phyloP scores from a whole-genome alignment of 2,797 vertebrate genomes.

The Pangasius krempfi region DNA sequence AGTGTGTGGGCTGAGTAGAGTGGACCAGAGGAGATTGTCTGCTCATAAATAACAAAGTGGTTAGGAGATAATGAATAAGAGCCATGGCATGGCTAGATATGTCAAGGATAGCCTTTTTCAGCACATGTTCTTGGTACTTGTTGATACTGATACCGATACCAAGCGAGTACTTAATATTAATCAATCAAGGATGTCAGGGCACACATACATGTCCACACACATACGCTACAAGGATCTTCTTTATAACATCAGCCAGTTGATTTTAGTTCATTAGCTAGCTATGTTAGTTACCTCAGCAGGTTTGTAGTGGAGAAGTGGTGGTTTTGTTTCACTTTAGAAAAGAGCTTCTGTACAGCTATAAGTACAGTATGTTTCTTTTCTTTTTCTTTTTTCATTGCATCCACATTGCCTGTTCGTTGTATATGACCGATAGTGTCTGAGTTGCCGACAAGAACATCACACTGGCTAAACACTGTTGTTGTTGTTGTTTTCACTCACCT shows the following conservation, averaged over 20 bases:
- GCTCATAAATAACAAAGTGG: slow-evolving; percentile 49
- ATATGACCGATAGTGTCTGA: not conserved
- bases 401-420: too few relatives aligned
- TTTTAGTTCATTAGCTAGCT: too few relatives aligned
- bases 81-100: slow-evolving; percentile 14
- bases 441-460: not conserved
- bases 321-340: too few relatives aligned
- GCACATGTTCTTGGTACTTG: not conserved
- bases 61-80: slow-evolving; percentile 28
- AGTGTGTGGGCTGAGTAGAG: slow-evolving; percentile 35
- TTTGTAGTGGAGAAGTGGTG: too few relatives aligned
- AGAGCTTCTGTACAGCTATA: not conserved
- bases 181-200: not conserved
- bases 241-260: not conserved
- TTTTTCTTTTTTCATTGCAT: too few relatives aligned
- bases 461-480: not conserved
- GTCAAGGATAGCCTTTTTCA: not conserved
- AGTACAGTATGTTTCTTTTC: too few relatives aligned
- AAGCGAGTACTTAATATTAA: too few relatives aligned
- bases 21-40: slow-evolving; percentile 25
- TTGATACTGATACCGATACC: too few relatives aligned
- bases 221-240: not conserved
- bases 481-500: not conserved
- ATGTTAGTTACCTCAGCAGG: too few relatives aligned
- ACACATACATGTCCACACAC: not conserved